Base-by-base conservation (phyloP, 2,113 vertebrate species). In the Tringa solitaria region DNA sequence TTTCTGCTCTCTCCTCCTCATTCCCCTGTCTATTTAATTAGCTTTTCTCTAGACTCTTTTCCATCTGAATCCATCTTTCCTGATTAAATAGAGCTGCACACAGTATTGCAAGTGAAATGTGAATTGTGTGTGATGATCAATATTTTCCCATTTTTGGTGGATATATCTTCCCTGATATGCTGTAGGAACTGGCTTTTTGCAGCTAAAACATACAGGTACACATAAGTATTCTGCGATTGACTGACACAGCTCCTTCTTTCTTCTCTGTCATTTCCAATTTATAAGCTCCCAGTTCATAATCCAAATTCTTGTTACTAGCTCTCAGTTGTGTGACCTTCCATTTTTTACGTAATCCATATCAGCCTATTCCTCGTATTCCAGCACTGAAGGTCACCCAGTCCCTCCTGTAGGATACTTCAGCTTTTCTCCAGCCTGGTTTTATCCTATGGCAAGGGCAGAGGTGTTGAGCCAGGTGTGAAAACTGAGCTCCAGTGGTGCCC, bases 181-280 rank as follows among this genome's bases (percentile, higher is more conserved):
- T 72, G 20, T 53, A 51, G 70, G 48, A 87, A 54, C 8, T 51
- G 46, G 10, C 5, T 75, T 92, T 94, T 78, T 90, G 37, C 56
- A 86, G 35, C 37, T 89, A 18, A 90, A 95, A 70, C 10, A 46
- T 72, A 64, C 23, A 59, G 72, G 30, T 27, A 48, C 18, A 65
- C 32, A 6, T 77, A 95, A 84, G 35, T 84, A 92, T 93, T 80
- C 63, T 84, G 67, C 70, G 72, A 83, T 9, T 90, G 88, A 95
- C 76, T 90, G 78, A 79, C 74, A 82, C 24, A 87, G 27, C 30
- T 50, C 17, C 3, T 63, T 82, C 69, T 84, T 93, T 72, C 69
- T 88, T 51, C 56, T 94, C 57, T 94, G 74, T 87, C 45, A 87
- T 93, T 94, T 94, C 73, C 76, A 89, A 78, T 81, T 78, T 92